Evolutionary conservation across 2,888 invertebrate species (phyloP).

Genomic region (Leptogaster cylindrica): DNA sequence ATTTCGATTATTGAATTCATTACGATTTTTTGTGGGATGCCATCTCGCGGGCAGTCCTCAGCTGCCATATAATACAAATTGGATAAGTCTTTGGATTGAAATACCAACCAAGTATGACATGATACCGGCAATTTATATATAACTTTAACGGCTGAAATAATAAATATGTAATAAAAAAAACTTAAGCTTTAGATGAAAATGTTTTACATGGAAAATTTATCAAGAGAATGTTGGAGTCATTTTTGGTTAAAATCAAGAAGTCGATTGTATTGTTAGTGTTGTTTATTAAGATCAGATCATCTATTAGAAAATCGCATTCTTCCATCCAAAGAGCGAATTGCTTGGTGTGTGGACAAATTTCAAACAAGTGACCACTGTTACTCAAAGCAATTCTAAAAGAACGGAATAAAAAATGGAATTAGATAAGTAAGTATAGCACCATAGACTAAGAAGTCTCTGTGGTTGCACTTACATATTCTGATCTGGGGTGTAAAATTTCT

Average conservation of each 20-base stretch:
- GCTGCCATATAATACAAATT: conserved; percentile 59
- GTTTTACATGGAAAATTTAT: conserved; percentile 58
- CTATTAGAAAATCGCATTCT: conserved; percentile 51
- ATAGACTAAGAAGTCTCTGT: neutral
- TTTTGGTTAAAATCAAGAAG: conserved; percentile 54
- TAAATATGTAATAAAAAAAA: conserved; percentile 11
- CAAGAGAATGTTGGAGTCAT: too few relatives aligned
- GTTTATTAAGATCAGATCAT: conserved; percentile 58
- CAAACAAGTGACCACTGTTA: conserved; percentile 55
- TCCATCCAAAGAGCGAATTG: conserved; percentile 48
- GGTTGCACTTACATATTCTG: conserved; percentile 54
- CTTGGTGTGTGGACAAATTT: conserved; percentile 58
- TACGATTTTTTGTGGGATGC: conserved; percentile 56
- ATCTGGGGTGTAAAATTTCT: conserved; percentile 56
- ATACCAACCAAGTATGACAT: conserved; percentile 57
- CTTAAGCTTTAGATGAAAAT: neutral
- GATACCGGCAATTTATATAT: conserved; percentile 56
- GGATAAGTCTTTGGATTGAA: conserved; percentile 58
- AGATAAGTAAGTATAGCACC: too few relatives aligned
- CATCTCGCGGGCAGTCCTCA: conserved; percentile 48
- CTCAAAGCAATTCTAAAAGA: conserved; percentile 55
- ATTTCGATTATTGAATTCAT: conserved; percentile 60
- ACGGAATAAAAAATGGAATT: neutral
- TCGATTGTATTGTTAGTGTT: conserved; percentile 57
- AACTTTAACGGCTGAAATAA: conserved; percentile 55